Evolutionary conservation across 2,888 invertebrate species (phyloP).

Genomic region (Alsophila aescularia): DNA sequence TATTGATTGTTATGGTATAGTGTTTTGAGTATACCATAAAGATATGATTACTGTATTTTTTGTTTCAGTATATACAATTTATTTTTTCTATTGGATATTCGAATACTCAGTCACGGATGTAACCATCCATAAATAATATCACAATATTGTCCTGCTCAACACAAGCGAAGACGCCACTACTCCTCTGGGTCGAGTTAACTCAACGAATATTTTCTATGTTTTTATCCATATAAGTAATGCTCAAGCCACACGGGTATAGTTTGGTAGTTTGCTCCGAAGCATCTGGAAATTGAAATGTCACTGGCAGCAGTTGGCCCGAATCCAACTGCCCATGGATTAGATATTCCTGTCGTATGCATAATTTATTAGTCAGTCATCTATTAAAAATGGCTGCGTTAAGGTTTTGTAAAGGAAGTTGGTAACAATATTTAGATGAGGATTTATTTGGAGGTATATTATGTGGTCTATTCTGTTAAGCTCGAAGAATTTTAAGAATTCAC

Average conservation of each 20-base stretch:
- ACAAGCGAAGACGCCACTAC: conserved; percentile 5
- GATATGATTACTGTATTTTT: too few relatives aligned
- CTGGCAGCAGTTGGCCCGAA: conserved; percentile 48
- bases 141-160: neutral
- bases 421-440: too few relatives aligned
- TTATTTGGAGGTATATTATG: too few relatives aligned
- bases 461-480: too few relatives aligned
- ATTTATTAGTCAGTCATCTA: conserved; percentile 23
- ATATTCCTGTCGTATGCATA: conserved; percentile 44
- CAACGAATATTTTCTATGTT: conserved; percentile 15
- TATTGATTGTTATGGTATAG: too few relatives aligned
- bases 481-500: too few relatives aligned
- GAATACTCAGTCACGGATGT: too few relatives aligned
- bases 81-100: too few relatives aligned
- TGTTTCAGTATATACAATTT: too few relatives aligned
- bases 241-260: conserved; percentile 12
- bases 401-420: too few relatives aligned
- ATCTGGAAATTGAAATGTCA: conserved; percentile 63
- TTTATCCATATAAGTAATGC: conserved; percentile 28
- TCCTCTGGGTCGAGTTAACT: conserved; percentile 18
- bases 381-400: neutral
- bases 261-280: conserved; percentile 29
- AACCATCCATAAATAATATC: neutral
- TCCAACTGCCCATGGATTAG: conserved; percentile 54
- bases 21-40: too few relatives aligned